Evolutionary conservation across 2,797 vertebrate species (phyloP), one percentile per base, ranked within the genome.

Genomic region (Amazona ochrocephala): DNA sequence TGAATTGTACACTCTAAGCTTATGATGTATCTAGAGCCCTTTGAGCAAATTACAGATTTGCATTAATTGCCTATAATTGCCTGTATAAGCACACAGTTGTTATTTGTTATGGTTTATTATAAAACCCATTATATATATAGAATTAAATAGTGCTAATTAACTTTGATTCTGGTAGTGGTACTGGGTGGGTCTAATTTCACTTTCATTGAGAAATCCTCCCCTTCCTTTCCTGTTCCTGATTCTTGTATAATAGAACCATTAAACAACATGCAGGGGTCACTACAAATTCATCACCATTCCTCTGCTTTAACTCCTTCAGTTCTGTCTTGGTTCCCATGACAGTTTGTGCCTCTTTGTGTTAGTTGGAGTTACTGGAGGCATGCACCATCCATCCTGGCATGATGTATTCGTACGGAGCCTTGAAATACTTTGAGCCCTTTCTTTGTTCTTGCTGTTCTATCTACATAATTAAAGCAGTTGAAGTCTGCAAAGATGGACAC

Each of bases 401-500:
- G 2, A n/a, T 2, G 2, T 13, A 7, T 37, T 61, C 14, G 1
- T 17, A 20, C 45, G 37, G 44, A 92, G 58, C 84, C 39, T 79
- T 73, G 70, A 50, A 79, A 29, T 44, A 23, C 81, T 89, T 72
- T 21, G 37, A 85, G 77, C 74, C 68, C 53, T 85, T 83, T 39
- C 75, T 86, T 41, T 41, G 39, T 67, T 91, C 27, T 42, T 86
- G 64, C 79, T 74, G 16, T 51, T 66, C 45, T 32, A 26, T 23
- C 70, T 92, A 21, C 92, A 83, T 95, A 95, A 97, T 96, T 94
- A 84, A 97, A 90, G 61, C 5, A 82, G 67, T 7, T 15, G 19
- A 72, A 73, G 82, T 77, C 61, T 93, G 82, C 54, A 9, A 47
- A 92, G 91, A 87, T 85, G 85, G 95, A 95, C 94, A 75, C 66